Evolutionary conservation across 2,888 invertebrate species (phyloP), one percentile per base, ranked within the genome.

Genomic region (Arctia plantaginis): DNA sequence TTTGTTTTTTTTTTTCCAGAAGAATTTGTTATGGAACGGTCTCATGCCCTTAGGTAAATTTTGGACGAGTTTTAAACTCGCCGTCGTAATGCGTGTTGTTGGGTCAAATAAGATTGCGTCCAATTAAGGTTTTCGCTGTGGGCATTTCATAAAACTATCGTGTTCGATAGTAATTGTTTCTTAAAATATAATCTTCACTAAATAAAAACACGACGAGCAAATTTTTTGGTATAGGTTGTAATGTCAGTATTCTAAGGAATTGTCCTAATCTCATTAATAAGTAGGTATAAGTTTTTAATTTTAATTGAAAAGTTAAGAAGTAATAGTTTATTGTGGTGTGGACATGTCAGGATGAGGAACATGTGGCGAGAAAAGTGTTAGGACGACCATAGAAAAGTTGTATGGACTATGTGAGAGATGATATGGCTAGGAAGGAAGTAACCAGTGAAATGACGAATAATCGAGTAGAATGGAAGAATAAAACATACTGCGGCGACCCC

Each of bases 31-130:
- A 66, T 74, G 73, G 74, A 82, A 77, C 77, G 76, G 79, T 79
- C 77, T 80, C 76, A 80, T 84, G 83, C 82, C 83, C 82, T 81
- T 78, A 83, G 83, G 72, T 80, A 68, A 69, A 78, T 77, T 82
- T 76, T 75, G 66, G 81, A 68, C 82, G 77, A 75, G 80, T 80
- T 83, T 80, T 76, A 66, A 71, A 74, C 64, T 59, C 44, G 82
- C 59, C 77, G 66, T 65, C 73, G 73, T 71, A 76, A 78, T 72
- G 82, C 80, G 75, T 79, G 79, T 66, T 80, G 82, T 78, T 73
- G 75, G 76, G 73, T 75, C 77, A 75, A 73, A 80, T 75, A 69
- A 80, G 62, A 82, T 82, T 76, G 74, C 39, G 66, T 72, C 62
- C 79, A 75, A 84, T 82, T 74, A 69, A 67, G 77, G 69, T 73